Evolutionary conservation across 2,888 invertebrate genomes (phyloP), one percentile per base, ranked within the genome.

Genomic region (Melinaea menophilus): DNA sequence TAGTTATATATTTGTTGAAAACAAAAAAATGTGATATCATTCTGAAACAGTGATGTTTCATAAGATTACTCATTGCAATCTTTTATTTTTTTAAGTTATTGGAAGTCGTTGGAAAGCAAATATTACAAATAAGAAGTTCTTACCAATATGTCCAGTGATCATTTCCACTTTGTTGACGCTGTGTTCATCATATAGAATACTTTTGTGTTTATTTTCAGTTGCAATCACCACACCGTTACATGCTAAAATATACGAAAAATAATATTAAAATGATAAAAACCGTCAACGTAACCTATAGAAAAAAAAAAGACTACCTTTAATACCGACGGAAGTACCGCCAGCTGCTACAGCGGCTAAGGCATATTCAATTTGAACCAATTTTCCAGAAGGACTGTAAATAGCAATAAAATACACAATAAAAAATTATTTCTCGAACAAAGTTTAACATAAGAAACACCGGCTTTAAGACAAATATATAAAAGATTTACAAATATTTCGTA

Each of bases 351-450:
- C 99, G 62, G 99, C 98, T 85, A 99, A 92, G 3, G 99, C 99
- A 95, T 99, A 99, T 92, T 99, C 99, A 75, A 99, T 98, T 91
- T 99, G 99, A 62, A 99, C 99, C 76, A 99, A 92, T 91, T 99
- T 99, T 72, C 99, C 99, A 34, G 99, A 99, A 22, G 99, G 99
- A 84, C 99, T 99, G 90, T 37, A 51, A 51, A n/a, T 9, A 9
- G 9, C 2, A 51, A 3, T 5, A 51, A 51, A 31, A 31, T 51
- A 31, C 51, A 51, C 31, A 11, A 11, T 31, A 31, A 68, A 66
- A 66, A 68, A 65, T 63, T 72, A 65, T 60, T 68, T 69, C 12
- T 3, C 41, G 35, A 41, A 66, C 59, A 4, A 2, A 3, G 33
- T 34, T n/a, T n/a, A 22, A 60, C 47, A 31, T 9, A 41, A 7